A percentile compares a stretch with the other conserved stretches of the same genome.
Evolutionary conservation across 2,113 vertebrate genomes (phyloP).

Genomic region (Athene noctua): DNA sequence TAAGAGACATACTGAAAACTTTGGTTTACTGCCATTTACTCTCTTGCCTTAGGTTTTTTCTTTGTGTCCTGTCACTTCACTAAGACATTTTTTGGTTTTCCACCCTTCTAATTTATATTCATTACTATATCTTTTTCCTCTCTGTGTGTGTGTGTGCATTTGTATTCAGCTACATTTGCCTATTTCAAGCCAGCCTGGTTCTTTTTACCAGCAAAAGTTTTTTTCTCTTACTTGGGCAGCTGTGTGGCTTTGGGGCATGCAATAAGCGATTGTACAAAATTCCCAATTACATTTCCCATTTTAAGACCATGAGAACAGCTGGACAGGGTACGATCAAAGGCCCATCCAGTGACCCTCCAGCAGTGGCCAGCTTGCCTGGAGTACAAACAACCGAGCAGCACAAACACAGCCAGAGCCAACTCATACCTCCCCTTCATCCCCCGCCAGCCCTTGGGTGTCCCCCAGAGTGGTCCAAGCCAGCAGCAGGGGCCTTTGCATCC

Average conservation of each 20-base stretch:
- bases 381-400: not conserved
- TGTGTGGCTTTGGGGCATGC: not conserved
- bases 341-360: not conserved
- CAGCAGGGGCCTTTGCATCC: not conserved
- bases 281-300: not conserved
- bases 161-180: conserved; percentile 20
- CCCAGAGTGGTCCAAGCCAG: fast-evolving
- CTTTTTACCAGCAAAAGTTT: not conserved
- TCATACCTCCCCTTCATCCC: not conserved
- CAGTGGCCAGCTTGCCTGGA: not conserved
- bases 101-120: conserved; percentile 30
- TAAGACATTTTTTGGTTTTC: not conserved
- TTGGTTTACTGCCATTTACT: not conserved
- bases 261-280: not conserved
- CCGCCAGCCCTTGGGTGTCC: fast-evolving
- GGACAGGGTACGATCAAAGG: not conserved
- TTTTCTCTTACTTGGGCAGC: not conserved
- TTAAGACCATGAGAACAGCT: not conserved
- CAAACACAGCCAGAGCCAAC: not conserved
- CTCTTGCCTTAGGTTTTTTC: not conserved
- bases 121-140: not conserved
- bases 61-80: not conserved
- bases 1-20: not conserved
- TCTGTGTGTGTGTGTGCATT: not conserved
- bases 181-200: not conserved